Evolutionary conservation across 2,888 invertebrate genomes (phyloP).

Genomic region (Drosophila imparisetae): DNA sequence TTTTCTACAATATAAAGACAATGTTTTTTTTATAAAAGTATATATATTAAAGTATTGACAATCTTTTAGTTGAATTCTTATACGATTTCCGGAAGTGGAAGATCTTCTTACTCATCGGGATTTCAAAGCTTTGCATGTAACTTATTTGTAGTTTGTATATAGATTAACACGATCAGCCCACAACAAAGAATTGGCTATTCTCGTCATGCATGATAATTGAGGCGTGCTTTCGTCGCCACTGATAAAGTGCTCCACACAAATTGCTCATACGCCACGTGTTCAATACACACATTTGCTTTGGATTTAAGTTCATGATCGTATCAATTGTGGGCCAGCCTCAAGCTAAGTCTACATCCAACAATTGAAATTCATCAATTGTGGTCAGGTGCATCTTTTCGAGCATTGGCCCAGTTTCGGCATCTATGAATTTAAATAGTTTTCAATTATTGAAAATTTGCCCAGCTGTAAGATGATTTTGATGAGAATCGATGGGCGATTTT

Average conservation of each 20-base stretch:
- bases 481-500: background rate
- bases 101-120: too few species aligned
- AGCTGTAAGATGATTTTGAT: constrained; percentile 22
- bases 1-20: background rate
- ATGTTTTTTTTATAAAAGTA: too few species aligned
- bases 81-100: background rate
- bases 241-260: constrained; percentile 4
- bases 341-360: constrained; percentile 27
- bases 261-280: constrained; percentile 50
- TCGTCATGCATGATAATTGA: background rate
- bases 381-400: constrained; percentile 55
- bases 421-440: constrained; percentile 31
- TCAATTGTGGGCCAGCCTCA: constrained; percentile 52
- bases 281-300: constrained; percentile 8
- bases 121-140: background rate
- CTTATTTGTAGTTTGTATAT: background rate
- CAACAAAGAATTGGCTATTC: background rate
- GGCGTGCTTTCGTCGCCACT: background rate
- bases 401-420: constrained; percentile 29
- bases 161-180: background rate
- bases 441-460: constrained; percentile 21
- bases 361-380: constrained; percentile 31
- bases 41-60: background rate
- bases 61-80: background rate
- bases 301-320: constrained; percentile 73